Evolutionary conservation across 2,888 invertebrate species (phyloP).

Genomic region (Brachyopa scutellaris): DNA sequence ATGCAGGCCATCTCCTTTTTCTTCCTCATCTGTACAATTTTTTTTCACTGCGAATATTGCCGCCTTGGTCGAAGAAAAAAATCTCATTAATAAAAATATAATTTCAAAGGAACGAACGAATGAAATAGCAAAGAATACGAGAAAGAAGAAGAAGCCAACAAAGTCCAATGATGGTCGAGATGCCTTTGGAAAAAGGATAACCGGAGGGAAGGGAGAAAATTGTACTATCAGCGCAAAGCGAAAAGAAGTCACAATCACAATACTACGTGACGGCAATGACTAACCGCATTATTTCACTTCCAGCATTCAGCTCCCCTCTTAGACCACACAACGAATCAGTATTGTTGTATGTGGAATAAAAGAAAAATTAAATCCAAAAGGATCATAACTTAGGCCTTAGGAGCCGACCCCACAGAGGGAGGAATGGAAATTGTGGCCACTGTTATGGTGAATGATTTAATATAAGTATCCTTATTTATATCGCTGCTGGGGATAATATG

Average conservation of each 20-base stretch:
- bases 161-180: constrained; percentile 14
- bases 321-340: constrained; percentile 25
- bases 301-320: too few relatives aligned
- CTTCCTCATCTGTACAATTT: not conserved
- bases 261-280: constrained; percentile 41
- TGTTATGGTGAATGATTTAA: constrained; percentile 34
- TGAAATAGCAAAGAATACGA: not conserved
- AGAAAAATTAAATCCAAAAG: not conserved
- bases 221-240: not conserved
- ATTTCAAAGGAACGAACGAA: not conserved
- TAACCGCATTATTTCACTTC: constrained; percentile 28
- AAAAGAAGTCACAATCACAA: constrained; percentile 20
- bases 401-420: too few relatives aligned
- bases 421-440: not conserved
- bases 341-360: not conserved
- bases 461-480: constrained; percentile 11
- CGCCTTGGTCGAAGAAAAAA: not conserved
- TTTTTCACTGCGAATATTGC: not conserved
- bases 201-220: not conserved
- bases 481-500: constrained; percentile 6
- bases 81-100: constrained; percentile 14
- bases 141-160: not conserved
- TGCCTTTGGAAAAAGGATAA: not conserved
- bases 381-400: constrained; percentile 16
- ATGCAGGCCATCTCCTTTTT: not conserved